These are phyloP conservation scores for Orientallactaga sibirica DNA, from an alignment of 2,797 vertebrate genomes.

Conservation along the genomic window DNA sequence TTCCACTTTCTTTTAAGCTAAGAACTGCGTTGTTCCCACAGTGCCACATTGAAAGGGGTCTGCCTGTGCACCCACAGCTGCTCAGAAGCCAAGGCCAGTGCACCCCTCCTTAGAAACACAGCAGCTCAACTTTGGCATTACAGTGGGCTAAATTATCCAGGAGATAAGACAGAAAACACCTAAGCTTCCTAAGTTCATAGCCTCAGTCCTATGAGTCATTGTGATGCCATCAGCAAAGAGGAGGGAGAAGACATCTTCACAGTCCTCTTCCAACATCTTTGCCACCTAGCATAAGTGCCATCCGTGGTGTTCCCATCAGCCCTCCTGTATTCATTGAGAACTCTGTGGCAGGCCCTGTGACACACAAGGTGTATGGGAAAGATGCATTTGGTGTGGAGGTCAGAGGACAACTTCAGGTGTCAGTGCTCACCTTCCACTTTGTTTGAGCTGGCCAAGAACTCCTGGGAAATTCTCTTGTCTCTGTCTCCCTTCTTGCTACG, in stretches of 20 bases:
- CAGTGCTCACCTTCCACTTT: too few species aligned
- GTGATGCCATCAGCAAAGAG: neutral
- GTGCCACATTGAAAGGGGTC: neutral
- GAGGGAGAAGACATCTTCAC: neutral
- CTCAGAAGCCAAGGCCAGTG: neutral
- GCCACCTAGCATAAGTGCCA: neutral
- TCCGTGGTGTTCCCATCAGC: neutral
- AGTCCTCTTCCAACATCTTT: neutral
- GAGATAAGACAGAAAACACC: neutral
- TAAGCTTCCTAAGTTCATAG: constrained; percentile 28
- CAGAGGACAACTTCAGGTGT: too few species aligned
- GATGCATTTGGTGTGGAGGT: too few species aligned
- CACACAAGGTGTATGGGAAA: neutral
- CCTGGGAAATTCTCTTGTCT: too few species aligned
- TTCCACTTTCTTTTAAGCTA: neutral
- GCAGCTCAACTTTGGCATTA: neutral
- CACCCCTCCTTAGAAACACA: neutral
- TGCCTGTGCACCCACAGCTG: neutral
- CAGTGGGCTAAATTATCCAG: constrained; percentile 49
- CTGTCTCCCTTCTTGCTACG: too few species aligned
- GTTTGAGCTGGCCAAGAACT: too few species aligned
- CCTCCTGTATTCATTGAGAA: neutral
- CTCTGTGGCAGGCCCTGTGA: neutral
- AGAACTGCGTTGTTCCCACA: neutral
- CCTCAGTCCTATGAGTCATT: neutral